phyloP scores from a whole-genome alignment of 1,140 invertebrate species.

The Battus philenor region DNA sequence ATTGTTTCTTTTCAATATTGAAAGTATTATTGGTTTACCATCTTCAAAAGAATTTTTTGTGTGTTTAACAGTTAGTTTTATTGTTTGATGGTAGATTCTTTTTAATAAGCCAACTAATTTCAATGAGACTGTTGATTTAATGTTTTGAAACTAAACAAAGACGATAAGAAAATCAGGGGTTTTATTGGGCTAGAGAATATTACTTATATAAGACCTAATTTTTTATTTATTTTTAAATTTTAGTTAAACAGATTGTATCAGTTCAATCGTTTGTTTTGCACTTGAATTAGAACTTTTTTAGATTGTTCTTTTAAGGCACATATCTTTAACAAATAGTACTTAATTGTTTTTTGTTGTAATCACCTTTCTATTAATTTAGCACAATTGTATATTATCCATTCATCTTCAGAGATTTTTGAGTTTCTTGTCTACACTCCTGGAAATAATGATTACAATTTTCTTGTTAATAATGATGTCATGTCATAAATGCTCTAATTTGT shows the following conservation, averaged over 20 bases:
- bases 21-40: not conserved
- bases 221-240: slow-evolving; percentile 4
- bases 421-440: too few relatives aligned
- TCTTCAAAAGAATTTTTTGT: too few relatives aligned
- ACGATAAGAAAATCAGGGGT: not conserved
- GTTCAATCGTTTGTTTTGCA: slow-evolving; percentile 1
- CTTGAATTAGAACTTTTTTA: too few relatives aligned
- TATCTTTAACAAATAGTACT: slow-evolving; percentile 1
- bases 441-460: too few relatives aligned
- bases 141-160: slow-evolving; percentile 4
- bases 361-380: too few relatives aligned
- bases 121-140: slow-evolving; percentile 29
- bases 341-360: slow-evolving; percentile 1
- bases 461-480: too few relatives aligned
- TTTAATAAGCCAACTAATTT: too few relatives aligned
- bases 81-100: too few relatives aligned
- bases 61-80: too few relatives aligned
- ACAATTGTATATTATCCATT: too few relatives aligned
- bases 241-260: not conserved
- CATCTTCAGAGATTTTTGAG: too few relatives aligned
- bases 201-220: not conserved
- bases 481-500: too few relatives aligned
- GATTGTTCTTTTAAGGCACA: not conserved
- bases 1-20: slow-evolving; percentile 46
- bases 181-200: not conserved